Evolutionary conservation across 1,140 invertebrate species (phyloP).

Genomic region (Artemia franciscana): DNA sequence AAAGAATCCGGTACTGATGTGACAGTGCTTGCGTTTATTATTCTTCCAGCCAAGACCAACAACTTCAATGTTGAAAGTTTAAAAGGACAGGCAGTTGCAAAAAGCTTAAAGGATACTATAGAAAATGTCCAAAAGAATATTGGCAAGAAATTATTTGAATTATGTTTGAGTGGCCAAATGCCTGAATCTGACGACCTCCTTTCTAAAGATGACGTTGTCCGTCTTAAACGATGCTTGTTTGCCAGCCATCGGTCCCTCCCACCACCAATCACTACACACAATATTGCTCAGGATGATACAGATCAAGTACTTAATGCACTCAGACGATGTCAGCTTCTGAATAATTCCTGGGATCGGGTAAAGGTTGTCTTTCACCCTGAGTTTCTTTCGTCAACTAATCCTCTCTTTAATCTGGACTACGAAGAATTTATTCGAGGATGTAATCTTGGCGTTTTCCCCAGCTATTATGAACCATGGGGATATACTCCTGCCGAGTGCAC

Average conservation of each 20-base stretch:
- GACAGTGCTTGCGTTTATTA: conserved; percentile 93
- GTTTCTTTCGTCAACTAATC: conserved; percentile 93
- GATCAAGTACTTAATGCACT: conserved; percentile 72
- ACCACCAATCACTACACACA: conserved; percentile 95
- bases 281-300: conserved; percentile 79
- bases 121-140: conserved; percentile 78
- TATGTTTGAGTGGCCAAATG: conserved; percentile 62
- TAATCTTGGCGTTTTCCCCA: conserved; percentile 94
- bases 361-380: conserved; percentile 99
- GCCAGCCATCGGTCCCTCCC: conserved; percentile 67
- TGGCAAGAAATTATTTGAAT: conserved; percentile 82
- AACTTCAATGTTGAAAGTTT: conserved; percentile 99
- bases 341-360: conserved; percentile 76
- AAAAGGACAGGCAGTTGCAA: conserved; percentile 86
- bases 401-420: conserved; percentile 91
- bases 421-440: conserved; percentile 98
- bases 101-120: conserved; percentile 88
- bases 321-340: conserved; percentile 81
- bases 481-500: conserved; percentile 99
- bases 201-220: conserved; percentile 74
- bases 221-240: conserved; percentile 90
- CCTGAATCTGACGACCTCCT: conserved; percentile 66
- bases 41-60: conserved; percentile 90
- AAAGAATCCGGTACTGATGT: conserved; percentile 64
- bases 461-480: conserved; percentile 99